phyloP scores from a whole-genome alignment of 2,888 invertebrate genomes.

The Aricia artaxerxes region DNA sequence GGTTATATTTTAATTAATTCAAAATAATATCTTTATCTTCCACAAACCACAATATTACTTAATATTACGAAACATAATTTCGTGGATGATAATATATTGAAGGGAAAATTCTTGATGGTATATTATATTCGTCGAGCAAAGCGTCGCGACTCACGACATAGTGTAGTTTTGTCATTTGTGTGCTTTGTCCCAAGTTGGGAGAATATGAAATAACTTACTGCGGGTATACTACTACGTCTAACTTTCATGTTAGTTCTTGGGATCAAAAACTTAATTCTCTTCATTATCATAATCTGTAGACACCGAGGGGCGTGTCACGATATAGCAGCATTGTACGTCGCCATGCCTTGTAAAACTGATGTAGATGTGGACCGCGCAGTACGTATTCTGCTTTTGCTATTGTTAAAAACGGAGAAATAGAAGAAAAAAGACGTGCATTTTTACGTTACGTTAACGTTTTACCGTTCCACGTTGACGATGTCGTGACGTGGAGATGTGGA shows the following conservation, averaged over 20 bases:
- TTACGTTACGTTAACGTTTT: too few relatives aligned
- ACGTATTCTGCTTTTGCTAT: too few relatives aligned
- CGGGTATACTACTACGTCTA: slow-evolving; percentile 15
- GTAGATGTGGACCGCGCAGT: too few relatives aligned
- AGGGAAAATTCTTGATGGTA: not conserved
- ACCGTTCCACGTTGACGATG: too few relatives aligned
- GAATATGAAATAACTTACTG: slow-evolving; percentile 28
- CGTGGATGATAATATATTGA: not conserved
- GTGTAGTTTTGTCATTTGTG: slow-evolving; percentile 6
- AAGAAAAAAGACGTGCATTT: too few relatives aligned
- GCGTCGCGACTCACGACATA: not conserved
- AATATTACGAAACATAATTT: not conserved
- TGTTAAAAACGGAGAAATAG: too few relatives aligned
- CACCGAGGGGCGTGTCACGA: not conserved
- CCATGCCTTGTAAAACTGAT: too few relatives aligned
- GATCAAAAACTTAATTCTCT: slow-evolving; percentile 7
- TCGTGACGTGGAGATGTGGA: too few relatives aligned
- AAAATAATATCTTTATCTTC: not conserved
- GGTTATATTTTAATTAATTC: too few relatives aligned
- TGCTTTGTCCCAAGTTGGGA: slow-evolving; percentile 19
- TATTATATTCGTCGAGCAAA: not conserved
- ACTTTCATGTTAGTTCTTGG: slow-evolving; percentile 14
- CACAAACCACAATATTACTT: not conserved
- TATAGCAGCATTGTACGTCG: too few relatives aligned
- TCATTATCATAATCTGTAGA: slow-evolving; percentile 26